Evolutionary conservation across 2,888 invertebrate genomes (phyloP), one percentile per base, ranked within the genome.

Genomic region (Cepaea hortensis): DNA sequence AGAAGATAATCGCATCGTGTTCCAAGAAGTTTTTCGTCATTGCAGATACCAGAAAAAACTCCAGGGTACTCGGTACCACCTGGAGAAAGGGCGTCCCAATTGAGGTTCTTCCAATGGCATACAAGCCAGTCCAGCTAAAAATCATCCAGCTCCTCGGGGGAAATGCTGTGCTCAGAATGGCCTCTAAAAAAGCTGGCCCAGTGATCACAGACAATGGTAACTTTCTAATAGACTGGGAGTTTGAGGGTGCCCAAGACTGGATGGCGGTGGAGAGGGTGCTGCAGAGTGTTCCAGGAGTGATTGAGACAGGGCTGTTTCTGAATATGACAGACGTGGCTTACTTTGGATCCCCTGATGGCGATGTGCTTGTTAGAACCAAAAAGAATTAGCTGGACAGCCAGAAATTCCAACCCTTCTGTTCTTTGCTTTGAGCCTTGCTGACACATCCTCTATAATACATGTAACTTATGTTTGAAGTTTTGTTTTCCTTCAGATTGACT

Each of bases 151-250:
- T 88, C 85, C 91, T 96, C 93, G 98, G 98, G 11, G 99, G 99
- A 5, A 95, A 96, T 84, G 95, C 96, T 3, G 95, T 96, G 85
- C 95, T 99, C 70, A 96, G 99, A 89, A 97, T 97, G 96, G 98
- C 98, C 3, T 95, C 96, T 70, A 96, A 96, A 75, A 99, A 99
- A 95, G 98, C 98, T 65, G 97, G 99, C 6, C 99, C 99, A 20
- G 97, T 99, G 80, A 96, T 99, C 1, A 99, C 99, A 0, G 99
- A 99, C 93, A 99, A 99, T 96, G 98, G 98, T 0, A 99, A 99
- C 95, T 98, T 99, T 93, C 97, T 99, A 88, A 94, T 99, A 20
- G 99, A 99, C 94, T 99, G 99, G 98, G 95, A 96, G 89, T 98
- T 98, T 94, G 88, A 89, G 0, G 85, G 86, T 9, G 89, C 88